phyloP scores from a whole-genome alignment of 2,888 invertebrate species.

The Pristionchus exspectatus region DNA sequence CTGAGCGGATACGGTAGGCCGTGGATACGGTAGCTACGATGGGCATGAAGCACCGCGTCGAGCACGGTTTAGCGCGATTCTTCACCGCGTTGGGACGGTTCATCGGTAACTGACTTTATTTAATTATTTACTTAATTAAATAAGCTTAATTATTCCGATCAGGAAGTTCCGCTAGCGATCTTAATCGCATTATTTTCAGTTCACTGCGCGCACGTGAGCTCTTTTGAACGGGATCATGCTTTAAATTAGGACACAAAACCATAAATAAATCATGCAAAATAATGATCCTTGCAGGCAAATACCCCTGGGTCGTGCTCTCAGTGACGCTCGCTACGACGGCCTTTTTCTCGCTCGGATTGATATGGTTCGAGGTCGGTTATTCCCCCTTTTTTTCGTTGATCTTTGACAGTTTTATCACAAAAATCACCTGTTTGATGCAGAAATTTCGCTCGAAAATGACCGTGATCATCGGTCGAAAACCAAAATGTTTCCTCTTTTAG shows the following conservation, averaged over 20 bases:
- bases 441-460: not conserved
- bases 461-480: not conserved
- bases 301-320: conserved; percentile 7
- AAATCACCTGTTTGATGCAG: not conserved
- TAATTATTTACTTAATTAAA: not conserved
- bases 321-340: conserved; percentile 59
- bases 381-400: not conserved
- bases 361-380: conserved; percentile 67
- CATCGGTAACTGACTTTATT: conserved; percentile 63
- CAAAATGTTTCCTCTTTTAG: not conserved
- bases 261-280: not conserved
- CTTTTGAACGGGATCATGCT: no score
- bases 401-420: not conserved
- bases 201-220: not conserved
- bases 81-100: conserved; percentile 66
- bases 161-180: not conserved
- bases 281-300: conserved; percentile 11
- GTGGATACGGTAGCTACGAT: not conserved
- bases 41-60: conserved; percentile 45
- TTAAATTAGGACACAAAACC: no score
- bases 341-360: conserved; percentile 65
- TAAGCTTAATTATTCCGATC: not conserved
- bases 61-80: conserved; percentile 38
- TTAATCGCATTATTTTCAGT: not conserved
- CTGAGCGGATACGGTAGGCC: not conserved